These are phyloP conservation scores for Aphidius colemani DNA, from an alignment of 2,888 invertebrate species.

Conservation along the genomic window DNA sequence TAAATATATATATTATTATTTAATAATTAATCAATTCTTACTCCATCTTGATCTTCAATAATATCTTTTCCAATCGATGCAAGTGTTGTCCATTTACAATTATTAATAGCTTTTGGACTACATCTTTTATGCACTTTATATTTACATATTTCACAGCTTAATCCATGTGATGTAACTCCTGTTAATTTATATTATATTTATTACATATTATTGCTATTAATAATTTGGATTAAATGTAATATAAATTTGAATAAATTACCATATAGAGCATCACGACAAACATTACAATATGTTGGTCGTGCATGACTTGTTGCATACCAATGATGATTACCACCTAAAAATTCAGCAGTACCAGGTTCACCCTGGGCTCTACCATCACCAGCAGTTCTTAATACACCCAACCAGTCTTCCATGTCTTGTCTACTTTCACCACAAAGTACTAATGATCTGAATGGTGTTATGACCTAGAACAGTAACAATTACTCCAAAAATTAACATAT, in stretches of 20 bases:
- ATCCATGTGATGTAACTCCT: slow-evolving; percentile 93
- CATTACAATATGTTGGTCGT: slow-evolving; percentile 95
- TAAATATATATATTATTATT: not conserved
- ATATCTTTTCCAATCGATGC: slow-evolving; percentile 94
- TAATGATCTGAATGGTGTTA: slow-evolving; percentile 77
- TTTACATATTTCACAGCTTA: slow-evolving; percentile 97
- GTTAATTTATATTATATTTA: slow-evolving; percentile 38
- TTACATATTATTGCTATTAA: not conserved
- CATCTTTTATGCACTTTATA: slow-evolving; percentile 96
- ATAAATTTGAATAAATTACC: slow-evolving; percentile 56
- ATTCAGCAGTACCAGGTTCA: slow-evolving; percentile 66
- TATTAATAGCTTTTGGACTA: slow-evolving; percentile 88
- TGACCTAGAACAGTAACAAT: slow-evolving; percentile 62
- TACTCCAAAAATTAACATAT: not conserved
- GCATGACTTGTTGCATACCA: slow-evolving; percentile 95
- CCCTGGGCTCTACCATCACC: slow-evolving; percentile 63
- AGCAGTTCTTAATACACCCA: slow-evolving; percentile 79
- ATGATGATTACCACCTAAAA: slow-evolving; percentile 73
- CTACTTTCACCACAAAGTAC: slow-evolving; percentile 80
- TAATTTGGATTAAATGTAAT: not conserved
- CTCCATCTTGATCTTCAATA: slow-evolving; percentile 90
- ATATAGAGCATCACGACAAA: slow-evolving; percentile 88
- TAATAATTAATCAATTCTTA: slow-evolving; percentile 58
- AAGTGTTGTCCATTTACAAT: slow-evolving; percentile 97
- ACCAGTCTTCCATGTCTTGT: slow-evolving; percentile 92